Evolutionary conservation across 2,888 invertebrate genomes (phyloP).

Genomic region (Phasia obesa): DNA sequence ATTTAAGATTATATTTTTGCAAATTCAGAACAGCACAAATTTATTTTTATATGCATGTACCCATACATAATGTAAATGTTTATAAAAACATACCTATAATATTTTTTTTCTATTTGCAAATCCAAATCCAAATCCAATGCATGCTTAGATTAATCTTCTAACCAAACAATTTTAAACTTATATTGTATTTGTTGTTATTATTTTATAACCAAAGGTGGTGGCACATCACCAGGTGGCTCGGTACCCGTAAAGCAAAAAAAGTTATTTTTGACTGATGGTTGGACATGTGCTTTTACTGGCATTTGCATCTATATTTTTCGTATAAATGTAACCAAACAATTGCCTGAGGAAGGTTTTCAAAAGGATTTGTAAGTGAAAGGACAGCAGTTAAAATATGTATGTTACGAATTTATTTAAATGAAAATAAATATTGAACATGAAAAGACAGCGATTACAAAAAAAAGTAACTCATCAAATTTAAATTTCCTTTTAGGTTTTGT

Average conservation of each 20-base stretch:
- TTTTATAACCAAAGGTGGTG: slow-evolving; percentile 69
- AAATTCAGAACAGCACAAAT: no score
- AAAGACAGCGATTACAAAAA: not conserved
- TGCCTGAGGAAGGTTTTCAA: slow-evolving; percentile 96
- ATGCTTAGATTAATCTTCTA: slow-evolving; percentile 12
- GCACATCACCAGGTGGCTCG: slow-evolving; percentile 81
- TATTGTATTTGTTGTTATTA: not conserved
- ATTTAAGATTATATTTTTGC: no score
- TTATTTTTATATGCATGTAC: not conserved
- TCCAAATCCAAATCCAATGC: not conserved
- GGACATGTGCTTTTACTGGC: slow-evolving; percentile 91
- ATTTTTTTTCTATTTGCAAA: not conserved
- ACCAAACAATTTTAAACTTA: not conserved
- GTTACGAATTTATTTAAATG: no score
- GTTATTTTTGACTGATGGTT: slow-evolving; percentile 92
- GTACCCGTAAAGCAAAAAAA: slow-evolving; percentile 86
- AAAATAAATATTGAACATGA: not conserved
- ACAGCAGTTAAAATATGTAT: no score
- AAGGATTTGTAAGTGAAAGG: slow-evolving; percentile 86
- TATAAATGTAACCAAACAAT: slow-evolving; percentile 91
- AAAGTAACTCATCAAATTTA: not conserved
- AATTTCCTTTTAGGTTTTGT: slow-evolving; percentile 84
- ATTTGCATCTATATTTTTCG: slow-evolving; percentile 93
- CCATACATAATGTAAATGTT: not conserved
- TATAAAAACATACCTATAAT: not conserved